phyloP scores from a whole-genome alignment of 1,140 invertebrate species.

The Probaryconus sp. region DNA sequence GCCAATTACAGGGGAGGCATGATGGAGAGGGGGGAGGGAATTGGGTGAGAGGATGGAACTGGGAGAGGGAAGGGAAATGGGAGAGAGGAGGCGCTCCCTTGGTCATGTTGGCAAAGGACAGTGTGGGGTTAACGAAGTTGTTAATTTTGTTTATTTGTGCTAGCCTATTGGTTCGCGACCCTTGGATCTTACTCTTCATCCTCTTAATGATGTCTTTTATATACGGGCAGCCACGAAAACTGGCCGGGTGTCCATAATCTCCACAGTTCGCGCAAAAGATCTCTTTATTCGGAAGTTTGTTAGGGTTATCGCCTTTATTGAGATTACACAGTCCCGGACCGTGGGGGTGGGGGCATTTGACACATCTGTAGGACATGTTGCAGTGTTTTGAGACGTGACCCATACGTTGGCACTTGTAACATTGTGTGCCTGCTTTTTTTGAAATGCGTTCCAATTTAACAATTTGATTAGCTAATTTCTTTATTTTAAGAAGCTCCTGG shows the following conservation, averaged over 20 bases:
- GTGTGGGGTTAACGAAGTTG: neutral
- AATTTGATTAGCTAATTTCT: neutral
- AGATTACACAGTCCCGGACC: conserved; percentile 17
- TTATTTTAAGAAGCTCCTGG: neutral
- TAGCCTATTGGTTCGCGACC: no score
- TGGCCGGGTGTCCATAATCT: conserved; percentile 41
- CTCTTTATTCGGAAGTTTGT: conserved; percentile 2
- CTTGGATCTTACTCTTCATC: no score
- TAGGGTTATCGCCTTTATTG: neutral
- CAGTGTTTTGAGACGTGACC: conserved; percentile 11
- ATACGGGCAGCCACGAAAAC: conserved; percentile 38
- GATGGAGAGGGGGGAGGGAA: no score
- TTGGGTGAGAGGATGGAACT: no score
- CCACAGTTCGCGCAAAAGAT: conserved; percentile 44
- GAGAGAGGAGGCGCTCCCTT: no score
- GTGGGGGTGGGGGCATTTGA: conserved; percentile 24
- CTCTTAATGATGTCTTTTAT: conserved; percentile 11
- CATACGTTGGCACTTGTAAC: conserved; percentile 26
- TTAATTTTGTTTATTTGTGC: neutral
- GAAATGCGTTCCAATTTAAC: conserved; percentile 18
- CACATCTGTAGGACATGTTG: conserved; percentile 21
- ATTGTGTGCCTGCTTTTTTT: conserved; percentile 18
- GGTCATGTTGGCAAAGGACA: neutral
- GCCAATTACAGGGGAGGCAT: no score
- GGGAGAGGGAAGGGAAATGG: no score